These are phyloP conservation scores for Sebastes diaconus DNA, from an alignment of 2,797 vertebrate species.

Conservation along the genomic window DNA sequence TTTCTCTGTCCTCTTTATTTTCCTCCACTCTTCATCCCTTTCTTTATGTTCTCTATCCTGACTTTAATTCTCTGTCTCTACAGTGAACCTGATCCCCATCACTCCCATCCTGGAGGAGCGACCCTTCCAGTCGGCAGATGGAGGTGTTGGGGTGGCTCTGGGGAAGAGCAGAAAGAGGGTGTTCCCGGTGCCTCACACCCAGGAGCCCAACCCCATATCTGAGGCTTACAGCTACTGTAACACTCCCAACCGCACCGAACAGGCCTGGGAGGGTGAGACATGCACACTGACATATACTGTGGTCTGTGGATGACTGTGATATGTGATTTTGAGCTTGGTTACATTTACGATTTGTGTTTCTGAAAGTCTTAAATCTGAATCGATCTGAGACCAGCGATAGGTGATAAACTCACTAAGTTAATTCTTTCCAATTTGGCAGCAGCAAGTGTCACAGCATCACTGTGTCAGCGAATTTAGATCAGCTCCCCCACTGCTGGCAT, in stretches of 20 bases:
- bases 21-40: background rate
- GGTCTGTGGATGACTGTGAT: background rate
- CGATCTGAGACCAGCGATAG: background rate
- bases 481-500: background rate
- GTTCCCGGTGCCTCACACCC: slow-evolving; percentile 86
- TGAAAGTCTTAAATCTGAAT: background rate
- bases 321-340: background rate
- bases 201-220: slow-evolving; percentile 85
- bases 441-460: background rate
- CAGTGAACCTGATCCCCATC: slow-evolving; percentile 91
- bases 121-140: slow-evolving; percentile 46
- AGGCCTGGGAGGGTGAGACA: slow-evolving; percentile 92
- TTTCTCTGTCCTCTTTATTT: too few species aligned
- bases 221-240: slow-evolving; percentile 95
- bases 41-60: background rate
- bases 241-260: slow-evolving; percentile 87
- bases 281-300: background rate
- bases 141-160: slow-evolving; percentile 17
- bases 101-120: slow-evolving; percentile 81
- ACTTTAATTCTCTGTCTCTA: background rate
- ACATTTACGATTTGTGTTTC: background rate
- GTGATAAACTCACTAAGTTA: background rate
- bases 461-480: background rate
- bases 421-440: background rate
- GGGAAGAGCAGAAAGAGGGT: slow-evolving; percentile 93